A percentile compares a stretch with the other conserved stretches of the same genome.
These are phyloP conservation scores for Macrocentrus cingulum DNA, from an alignment of 1,140 invertebrate genomes.

Conservation along the genomic window DNA sequence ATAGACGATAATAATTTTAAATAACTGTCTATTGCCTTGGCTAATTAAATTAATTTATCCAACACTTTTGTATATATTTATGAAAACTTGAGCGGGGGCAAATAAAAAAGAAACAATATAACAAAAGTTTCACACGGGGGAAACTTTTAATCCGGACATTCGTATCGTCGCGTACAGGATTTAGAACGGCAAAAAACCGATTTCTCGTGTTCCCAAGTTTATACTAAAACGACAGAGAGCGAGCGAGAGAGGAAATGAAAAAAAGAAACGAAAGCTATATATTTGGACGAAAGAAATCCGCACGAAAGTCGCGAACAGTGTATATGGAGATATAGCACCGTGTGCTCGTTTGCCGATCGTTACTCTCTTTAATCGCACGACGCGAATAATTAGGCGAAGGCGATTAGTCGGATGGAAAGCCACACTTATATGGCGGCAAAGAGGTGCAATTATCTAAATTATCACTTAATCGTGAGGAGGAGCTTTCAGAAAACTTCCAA, in stretches of 20 bases:
- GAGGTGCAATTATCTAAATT: conserved; percentile 43
- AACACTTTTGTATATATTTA: too few relatives aligned
- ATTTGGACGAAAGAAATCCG: conserved; percentile 34
- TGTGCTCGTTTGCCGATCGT: conserved; percentile 17
- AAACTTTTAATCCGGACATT: conserved; percentile 38
- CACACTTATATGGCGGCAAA: conserved; percentile 28
- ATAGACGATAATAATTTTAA: not conserved
- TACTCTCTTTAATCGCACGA: conserved; percentile 45
- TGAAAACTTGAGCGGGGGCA: not conserved
- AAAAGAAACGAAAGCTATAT: conserved; percentile 20
- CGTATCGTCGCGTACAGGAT: conserved; percentile 24
- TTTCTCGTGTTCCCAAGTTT: conserved; percentile 14
- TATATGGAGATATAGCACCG: not conserved
- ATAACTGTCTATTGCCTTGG: not conserved
- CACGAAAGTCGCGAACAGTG: not conserved
- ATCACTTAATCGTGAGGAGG: conserved; percentile 37
- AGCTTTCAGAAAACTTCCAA: conserved; percentile 9
- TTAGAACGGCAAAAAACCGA: conserved; percentile 12
- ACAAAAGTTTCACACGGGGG: conserved; percentile 7
- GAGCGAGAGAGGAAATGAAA: conserved; percentile 1
- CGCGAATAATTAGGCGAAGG: conserved; percentile 45
- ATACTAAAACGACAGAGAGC: conserved; percentile 3
- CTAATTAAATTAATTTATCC: too few relatives aligned
- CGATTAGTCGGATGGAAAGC: conserved; percentile 46
- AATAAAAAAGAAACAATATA: not conserved